Conservation (phyloP, 53 echinoderm and acorn worm species). For the Holothuria leucospilota region DNA sequence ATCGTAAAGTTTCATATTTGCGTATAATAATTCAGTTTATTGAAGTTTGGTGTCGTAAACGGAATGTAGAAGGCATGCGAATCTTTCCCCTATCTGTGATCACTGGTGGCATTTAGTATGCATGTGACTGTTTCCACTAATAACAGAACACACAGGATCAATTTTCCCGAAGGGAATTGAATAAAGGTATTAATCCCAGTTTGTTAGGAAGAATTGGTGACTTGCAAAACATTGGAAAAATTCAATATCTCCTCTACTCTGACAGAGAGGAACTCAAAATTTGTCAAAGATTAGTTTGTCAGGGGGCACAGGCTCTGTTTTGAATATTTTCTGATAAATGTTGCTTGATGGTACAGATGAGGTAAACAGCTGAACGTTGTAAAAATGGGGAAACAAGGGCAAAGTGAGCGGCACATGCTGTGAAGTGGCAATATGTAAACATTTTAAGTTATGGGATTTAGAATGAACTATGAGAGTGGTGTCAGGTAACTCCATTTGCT, state of each 20-base stretch:
- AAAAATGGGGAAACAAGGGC: not conserved
- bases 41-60: constrained; percentile 24
- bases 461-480: no score
- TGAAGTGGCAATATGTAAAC: no score
- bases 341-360: not conserved
- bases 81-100: not conserved
- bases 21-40: constrained; percentile 43
- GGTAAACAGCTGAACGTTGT: constrained; percentile 6
- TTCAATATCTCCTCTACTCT: not conserved
- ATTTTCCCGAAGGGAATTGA: not conserved
- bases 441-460: no score
- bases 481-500: no score
- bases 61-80: not conserved
- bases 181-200: constrained; percentile 1
- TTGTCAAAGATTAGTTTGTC: constrained; percentile 33
- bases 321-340: not conserved
- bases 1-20: constrained; percentile 39
- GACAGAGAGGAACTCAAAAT: not conserved
- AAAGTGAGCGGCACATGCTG: no score
- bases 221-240: not conserved
- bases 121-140: constrained; percentile 5
- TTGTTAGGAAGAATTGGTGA: not conserved
- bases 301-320: constrained; percentile 3
- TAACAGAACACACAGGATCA: constrained; percentile 5
- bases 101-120: constrained; percentile 10